Evolutionary conservation across 2,113 vertebrate genomes (phyloP).

Genomic region (Cercopithecus mona): DNA sequence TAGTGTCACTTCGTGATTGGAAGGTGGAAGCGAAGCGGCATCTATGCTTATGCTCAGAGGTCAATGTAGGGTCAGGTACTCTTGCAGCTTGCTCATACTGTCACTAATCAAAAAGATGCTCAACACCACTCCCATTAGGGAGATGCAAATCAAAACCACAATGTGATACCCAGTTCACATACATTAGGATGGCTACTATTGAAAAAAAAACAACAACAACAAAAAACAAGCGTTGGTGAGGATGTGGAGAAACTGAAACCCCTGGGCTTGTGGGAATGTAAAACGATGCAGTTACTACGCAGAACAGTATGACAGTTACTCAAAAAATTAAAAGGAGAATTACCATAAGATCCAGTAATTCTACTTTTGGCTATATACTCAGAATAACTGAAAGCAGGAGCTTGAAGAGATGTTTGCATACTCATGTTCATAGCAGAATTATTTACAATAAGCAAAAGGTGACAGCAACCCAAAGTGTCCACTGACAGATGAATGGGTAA

Average conservation of each 20-base stretch:
- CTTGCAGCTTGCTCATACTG: neutral
- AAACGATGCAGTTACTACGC: neutral
- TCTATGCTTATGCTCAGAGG: neutral
- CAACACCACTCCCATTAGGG: neutral
- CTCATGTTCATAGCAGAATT: neutral
- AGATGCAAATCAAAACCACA: neutral
- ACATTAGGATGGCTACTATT: neutral
- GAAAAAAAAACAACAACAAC: neutral
- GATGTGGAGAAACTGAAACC: neutral
- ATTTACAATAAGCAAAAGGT: neutral
- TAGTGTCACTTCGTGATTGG: neutral
- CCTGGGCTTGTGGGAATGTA: neutral
- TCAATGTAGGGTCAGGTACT: neutral
- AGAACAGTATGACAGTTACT: neutral
- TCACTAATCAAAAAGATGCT: neutral
- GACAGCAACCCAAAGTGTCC: neutral
- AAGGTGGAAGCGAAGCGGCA: neutral
- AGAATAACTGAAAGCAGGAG: neutral
- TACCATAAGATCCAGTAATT: no score
- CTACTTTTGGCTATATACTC: no score
- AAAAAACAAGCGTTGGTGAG: neutral
- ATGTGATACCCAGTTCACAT: neutral
- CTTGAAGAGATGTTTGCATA: neutral
- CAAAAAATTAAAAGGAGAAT: neutral
- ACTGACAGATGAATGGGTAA: neutral